Conservation (phyloP, 2,113 vertebrate species). For the Coryphaenoides rupestris region DNA sequence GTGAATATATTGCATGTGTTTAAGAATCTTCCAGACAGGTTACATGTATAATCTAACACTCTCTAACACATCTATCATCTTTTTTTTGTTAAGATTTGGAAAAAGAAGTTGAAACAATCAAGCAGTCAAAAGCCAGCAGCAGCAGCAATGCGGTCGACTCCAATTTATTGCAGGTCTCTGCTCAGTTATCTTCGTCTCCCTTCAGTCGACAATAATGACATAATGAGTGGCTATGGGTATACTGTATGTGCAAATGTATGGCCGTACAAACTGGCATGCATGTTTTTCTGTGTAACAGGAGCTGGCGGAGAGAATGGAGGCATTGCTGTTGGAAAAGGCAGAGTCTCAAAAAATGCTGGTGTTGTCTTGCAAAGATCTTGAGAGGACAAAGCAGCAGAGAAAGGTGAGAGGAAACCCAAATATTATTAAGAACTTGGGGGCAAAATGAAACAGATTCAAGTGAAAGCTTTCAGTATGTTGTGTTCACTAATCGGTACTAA, state of each 20-base stretch:
- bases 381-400: constrained; percentile 75
- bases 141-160: constrained; percentile 70
- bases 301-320: constrained; percentile 85
- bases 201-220: not conserved
- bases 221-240: no score
- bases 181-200: not conserved
- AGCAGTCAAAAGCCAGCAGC: constrained; percentile 59
- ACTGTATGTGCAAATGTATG: not conserved
- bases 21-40: not conserved
- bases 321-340: constrained; percentile 89
- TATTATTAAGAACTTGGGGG: no score
- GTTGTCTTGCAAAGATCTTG: constrained; percentile 80
- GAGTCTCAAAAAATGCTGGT: constrained; percentile 86
- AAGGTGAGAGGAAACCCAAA: constrained; percentile 69
- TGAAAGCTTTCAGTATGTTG: no score
- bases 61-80: constrained; percentile 5
- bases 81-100: constrained; percentile 80
- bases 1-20: not conserved
- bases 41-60: not conserved
- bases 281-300: constrained; percentile 71
- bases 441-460: no score
- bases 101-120: constrained; percentile 82
- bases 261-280: no score
- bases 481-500: no score
- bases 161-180: constrained; percentile 82